These are phyloP conservation scores for Scatophagus argus DNA, from an alignment of 2,113 vertebrate species.

Conservation along the genomic window DNA sequence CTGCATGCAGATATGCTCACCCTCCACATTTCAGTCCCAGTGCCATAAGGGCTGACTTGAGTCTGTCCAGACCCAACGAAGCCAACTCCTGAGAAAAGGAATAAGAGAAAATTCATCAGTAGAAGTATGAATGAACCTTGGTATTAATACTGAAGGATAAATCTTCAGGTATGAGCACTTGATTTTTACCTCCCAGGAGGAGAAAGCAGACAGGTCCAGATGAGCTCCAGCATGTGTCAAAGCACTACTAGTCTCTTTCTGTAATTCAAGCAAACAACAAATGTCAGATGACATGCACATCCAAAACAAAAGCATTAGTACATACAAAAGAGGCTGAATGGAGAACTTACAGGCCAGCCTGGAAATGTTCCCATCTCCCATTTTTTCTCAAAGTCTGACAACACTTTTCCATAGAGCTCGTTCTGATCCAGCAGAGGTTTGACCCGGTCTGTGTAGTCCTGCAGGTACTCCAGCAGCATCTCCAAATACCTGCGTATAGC, in stretches of 20 bases:
- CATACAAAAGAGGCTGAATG: not conserved
- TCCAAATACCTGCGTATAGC: constrained; percentile 89
- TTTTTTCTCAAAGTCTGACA: constrained; percentile 96
- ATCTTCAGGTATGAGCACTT: not conserved
- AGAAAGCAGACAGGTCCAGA: constrained; percentile 98
- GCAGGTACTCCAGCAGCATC: constrained; percentile 97
- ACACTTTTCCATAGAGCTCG: constrained; percentile 95
- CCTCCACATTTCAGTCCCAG: constrained; percentile 97
- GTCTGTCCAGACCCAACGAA: constrained; percentile 95
- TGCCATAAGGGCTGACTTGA: constrained; percentile 97
- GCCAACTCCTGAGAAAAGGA: constrained; percentile 90
- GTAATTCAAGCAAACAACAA: constrained; percentile 1
- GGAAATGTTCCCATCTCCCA: constrained; percentile 96
- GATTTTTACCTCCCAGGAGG: constrained; percentile 94
- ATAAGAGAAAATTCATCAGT: not conserved
- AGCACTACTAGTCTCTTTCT: constrained; percentile 99
- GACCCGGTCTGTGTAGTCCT: constrained; percentile 96
- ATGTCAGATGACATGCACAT: not conserved
- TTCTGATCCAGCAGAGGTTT: constrained; percentile 98
- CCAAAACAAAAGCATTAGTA: not conserved
- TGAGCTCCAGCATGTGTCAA: constrained; percentile 97
- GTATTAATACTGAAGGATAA: not conserved
- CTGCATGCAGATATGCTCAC: constrained; percentile 81
- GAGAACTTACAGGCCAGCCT: constrained; percentile 92
- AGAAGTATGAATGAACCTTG: accelerated